These are phyloP conservation scores for Limnephilus rhombicus DNA, from an alignment of 2,888 invertebrate genomes.

Conservation along the genomic window DNA sequence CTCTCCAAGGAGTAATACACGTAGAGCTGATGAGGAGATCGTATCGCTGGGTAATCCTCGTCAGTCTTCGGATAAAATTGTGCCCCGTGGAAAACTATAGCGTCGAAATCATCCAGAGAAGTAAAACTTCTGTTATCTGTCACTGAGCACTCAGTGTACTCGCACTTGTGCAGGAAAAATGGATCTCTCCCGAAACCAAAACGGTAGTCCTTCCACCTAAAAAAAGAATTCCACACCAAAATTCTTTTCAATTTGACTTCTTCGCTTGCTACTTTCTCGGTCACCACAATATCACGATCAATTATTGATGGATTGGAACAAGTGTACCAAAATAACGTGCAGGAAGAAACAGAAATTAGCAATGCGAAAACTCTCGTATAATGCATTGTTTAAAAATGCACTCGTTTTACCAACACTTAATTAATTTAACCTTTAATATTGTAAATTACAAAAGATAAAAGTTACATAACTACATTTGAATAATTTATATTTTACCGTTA, in stretches of 20 bases:
- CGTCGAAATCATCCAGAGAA: conserved; percentile 74
- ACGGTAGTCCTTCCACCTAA: conserved; percentile 71
- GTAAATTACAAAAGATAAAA: too few relatives aligned
- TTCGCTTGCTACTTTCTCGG: too few relatives aligned
- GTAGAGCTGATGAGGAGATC: conserved; percentile 73
- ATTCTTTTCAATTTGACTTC: conserved; percentile 40
- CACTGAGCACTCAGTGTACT: conserved; percentile 73
- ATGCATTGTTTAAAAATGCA: too few relatives aligned
- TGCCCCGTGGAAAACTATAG: conserved; percentile 76
- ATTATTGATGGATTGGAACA: too few relatives aligned
- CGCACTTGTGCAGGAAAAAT: conserved; percentile 69
- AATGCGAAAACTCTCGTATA: too few relatives aligned
- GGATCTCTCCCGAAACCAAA: conserved; percentile 72
- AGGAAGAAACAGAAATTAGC: too few relatives aligned
- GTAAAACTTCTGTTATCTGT: conserved; percentile 71
- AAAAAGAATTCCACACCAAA: conserved; percentile 69
- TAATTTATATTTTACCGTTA: too few relatives aligned
- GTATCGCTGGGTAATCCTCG: conserved; percentile 69
- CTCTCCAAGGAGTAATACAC: conserved; percentile 75
- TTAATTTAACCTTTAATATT: too few relatives aligned
- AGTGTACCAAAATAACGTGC: too few relatives aligned
- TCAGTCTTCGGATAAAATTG: conserved; percentile 69
- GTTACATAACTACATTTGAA: too few relatives aligned
- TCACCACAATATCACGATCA: too few relatives aligned
- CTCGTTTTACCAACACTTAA: too few relatives aligned